Base-by-base conservation (phyloP, 2,113 vertebrate genomes). In the Pollachius pollachius region DNA sequence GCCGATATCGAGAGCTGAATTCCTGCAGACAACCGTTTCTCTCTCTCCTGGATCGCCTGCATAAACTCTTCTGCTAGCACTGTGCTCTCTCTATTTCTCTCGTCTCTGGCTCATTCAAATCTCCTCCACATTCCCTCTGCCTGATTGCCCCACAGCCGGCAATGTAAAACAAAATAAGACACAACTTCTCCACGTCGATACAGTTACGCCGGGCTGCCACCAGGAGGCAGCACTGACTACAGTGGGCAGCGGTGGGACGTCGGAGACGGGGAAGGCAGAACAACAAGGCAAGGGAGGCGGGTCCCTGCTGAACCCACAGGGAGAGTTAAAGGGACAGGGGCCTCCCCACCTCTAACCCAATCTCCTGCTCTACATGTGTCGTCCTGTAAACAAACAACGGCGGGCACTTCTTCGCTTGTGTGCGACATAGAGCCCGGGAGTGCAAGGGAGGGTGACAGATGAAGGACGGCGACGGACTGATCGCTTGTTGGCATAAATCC, bases 261-360 rank as follows among this genome's bases (percentile, higher is more conserved):
- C 75, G 85, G 41, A 11, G 41, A 7, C 4, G 30, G 30, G 4
- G 4, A 34, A 34, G 6, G 30, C 86, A 86, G 79, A 89, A 88
- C 81, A 90, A 86, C 89, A 89, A 85, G 85, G 85, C 77, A 18
- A 68, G 67, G 82, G 84, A 83, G 89, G 87, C 17, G 87, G 82
- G 76, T 83, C 81, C 41, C 63, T 66, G 74, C 75, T 67, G 81
- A 87, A 80, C 79, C 68, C 79, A 72, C 81, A 69, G 23, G 17
- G 52, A 54, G 9, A 64, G 74, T 85, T 85, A 89, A 90, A 88
- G 81, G 81, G 80, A 84, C 82, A 84, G 86, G 34, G 76, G 63
- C 67, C 68, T 48, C 76, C 84, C 70, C 69, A 80, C 71, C 79
- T 9, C 58, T 60, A n/a, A 21, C 16, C 75, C 74, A 68, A 70